These are phyloP conservation scores for Emydocephalus ijimae DNA, from an alignment of 2,113 vertebrate species.

Conservation along the genomic window DNA sequence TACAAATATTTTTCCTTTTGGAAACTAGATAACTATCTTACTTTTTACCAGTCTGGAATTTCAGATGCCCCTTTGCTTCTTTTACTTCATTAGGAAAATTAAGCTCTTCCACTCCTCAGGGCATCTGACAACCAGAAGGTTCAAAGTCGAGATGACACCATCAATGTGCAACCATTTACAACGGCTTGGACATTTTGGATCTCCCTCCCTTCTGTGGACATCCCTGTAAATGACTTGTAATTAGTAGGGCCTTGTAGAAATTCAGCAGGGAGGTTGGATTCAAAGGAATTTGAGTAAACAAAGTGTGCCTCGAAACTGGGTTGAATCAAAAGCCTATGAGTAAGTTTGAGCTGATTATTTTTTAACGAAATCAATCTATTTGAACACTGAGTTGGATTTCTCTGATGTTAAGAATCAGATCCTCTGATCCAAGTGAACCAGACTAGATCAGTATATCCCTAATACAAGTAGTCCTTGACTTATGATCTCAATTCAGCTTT, in stretches of 20 bases:
- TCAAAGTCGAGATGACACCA: neutral
- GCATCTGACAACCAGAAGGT: neutral
- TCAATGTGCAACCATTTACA: neutral
- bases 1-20: neutral
- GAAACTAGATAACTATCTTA: neutral
- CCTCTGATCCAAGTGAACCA: neutral
- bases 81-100: neutral
- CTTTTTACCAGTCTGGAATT: neutral
- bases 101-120: neutral
- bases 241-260: neutral
- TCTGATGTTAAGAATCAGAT: neutral
- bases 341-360: no score
- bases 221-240: neutral
- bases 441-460: neutral
- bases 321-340: neutral
- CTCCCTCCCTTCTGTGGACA: neutral
- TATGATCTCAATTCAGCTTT: no score
- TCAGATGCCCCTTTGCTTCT: neutral
- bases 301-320: neutral
- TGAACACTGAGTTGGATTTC: neutral
- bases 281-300: neutral
- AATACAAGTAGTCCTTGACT: no score
- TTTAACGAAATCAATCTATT: no score
- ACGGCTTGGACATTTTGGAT: neutral
- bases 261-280: neutral